Evolutionary conservation across 2,113 vertebrate genomes (phyloP), one percentile per base, ranked within the genome.

Genomic region (Tympanuchus pallidicinctus): DNA sequence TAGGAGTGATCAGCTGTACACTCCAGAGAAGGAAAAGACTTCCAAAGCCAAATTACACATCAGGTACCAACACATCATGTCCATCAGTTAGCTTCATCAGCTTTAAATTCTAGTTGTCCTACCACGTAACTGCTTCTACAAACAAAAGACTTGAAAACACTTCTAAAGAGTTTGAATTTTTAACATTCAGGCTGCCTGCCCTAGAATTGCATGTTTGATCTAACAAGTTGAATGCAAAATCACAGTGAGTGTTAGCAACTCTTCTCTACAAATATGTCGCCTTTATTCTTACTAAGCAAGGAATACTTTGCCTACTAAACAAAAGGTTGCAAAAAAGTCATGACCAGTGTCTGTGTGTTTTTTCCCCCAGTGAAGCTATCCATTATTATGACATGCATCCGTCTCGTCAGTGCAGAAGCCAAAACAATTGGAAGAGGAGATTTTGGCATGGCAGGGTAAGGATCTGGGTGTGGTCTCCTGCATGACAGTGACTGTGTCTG

Each of bases 1-100:
- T 25, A 54, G 12, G 25, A 1, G 4, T 28, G 47, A 42, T 20
- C 10, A 2, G 7, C 16, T 9, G 24, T 2, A 9, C 43, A 27
- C 32, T 28, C 52, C 43, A 76, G 30, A 30, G 57, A 6, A 4
- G 83, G 7, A 42, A 89, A 85, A 85, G 5, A 38, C 25, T 85
- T 88, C 54, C 67, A 82, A 57, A 94, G 60, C 7, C 36, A 70
- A 10, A 47, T 32, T 11, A n/a, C 3, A 72, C 28, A 73, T 14
- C 32, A 43, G 27, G 24, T 28, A 85, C 22, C 66, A 85, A 20
- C 54, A 69, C 11, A 22, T 16, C n/a, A 14, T 25, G 40, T 76
- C 64, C 56, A 48, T 2, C 42, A 61, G 60, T 27, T 61, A 83
- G 63, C 28, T 65, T 11, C 63, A 30, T 42, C 40, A 66, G 40